Conservation (phyloP, 2,113 vertebrate genomes). For the Ibidorhyncha struthersii region DNA sequence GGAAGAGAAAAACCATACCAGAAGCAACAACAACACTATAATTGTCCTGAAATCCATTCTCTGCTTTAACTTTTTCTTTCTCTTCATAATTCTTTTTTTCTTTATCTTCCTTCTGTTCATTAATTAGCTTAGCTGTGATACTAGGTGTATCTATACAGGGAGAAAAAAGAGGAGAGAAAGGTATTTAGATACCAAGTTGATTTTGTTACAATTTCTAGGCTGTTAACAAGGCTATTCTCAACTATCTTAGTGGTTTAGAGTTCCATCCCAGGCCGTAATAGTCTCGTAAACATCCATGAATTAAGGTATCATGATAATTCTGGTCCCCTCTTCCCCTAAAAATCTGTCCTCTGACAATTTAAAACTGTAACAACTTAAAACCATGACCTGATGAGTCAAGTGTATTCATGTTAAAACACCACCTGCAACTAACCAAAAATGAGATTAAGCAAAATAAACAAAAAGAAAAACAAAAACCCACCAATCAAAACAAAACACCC, state of each 20-base stretch:
- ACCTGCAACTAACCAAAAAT: neutral
- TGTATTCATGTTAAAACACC: neutral
- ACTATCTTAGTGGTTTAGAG: neutral
- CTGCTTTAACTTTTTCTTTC: slow-evolving; percentile 98
- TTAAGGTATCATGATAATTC: neutral
- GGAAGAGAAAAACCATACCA: slow-evolving; percentile 76
- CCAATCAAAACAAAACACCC: neutral
- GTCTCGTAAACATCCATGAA: neutral
- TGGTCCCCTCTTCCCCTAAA: neutral
- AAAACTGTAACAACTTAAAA: neutral
- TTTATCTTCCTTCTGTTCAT: slow-evolving; percentile 98
- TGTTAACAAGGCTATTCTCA: neutral
- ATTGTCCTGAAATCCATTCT: slow-evolving; percentile 98
- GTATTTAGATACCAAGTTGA: neutral
- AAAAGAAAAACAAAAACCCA: neutral
- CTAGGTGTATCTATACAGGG: slow-evolving; percentile 90
- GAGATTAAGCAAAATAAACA: neutral
- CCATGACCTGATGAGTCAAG: neutral
- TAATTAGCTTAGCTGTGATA: slow-evolving; percentile 98
- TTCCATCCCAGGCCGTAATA: neutral
- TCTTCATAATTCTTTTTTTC: slow-evolving; percentile 99
- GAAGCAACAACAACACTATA: slow-evolving; percentile 98
- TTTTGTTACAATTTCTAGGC: neutral
- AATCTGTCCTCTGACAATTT: neutral
- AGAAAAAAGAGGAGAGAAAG: neutral